Base-by-base conservation (phyloP, 1,140 invertebrate genomes). In the Magallana ariakensis region DNA sequence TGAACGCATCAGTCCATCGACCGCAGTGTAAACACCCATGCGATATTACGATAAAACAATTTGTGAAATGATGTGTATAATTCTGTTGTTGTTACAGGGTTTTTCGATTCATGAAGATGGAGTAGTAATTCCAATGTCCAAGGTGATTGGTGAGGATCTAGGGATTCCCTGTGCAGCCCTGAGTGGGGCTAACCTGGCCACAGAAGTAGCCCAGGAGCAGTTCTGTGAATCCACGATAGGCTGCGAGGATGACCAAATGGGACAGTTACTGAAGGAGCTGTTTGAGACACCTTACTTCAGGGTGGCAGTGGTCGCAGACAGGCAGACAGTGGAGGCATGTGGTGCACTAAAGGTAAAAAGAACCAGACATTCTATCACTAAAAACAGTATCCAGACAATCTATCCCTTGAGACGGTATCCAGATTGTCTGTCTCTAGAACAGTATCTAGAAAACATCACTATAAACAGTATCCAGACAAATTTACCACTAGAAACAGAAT, bases 131-230 rank as follows among this genome's bases (percentile, higher is more conserved):
- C 85, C 92, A 70, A 91, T 94, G 56, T 94, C 93, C 2, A 84
- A 90, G 16, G 80, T 92, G 33, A 94, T 94, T 33, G 83, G 82
- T 58, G 89, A 92, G 5, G 82, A 83, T 46, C 82, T 94, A 33
- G 66, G 62, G 58, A 91, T 93, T 19, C 91, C 91, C 80, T 97
- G 98, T 91, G 96, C 97, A 60, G 99, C 99, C 6, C 95, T 99
- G 26, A 99, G 99, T 99, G 99, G 99, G 85, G 99, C 99, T 83
- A 99, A 99, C 95, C 96, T 99, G 83, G 99, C 99, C 62, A 96
- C 96, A 83, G 99, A 99, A 96, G 96, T 97, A 19, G 99, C 99
- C 0, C 97, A 98, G 87, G 98, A 98, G 94, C 98, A 98, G 94
- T 99, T 99, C 94, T 99, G 99, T 95, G 99, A 99, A 95, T 99